These are phyloP conservation scores for Pseudopipra pipra DNA, from an alignment of 2,113 vertebrate genomes.

Conservation along the genomic window DNA sequence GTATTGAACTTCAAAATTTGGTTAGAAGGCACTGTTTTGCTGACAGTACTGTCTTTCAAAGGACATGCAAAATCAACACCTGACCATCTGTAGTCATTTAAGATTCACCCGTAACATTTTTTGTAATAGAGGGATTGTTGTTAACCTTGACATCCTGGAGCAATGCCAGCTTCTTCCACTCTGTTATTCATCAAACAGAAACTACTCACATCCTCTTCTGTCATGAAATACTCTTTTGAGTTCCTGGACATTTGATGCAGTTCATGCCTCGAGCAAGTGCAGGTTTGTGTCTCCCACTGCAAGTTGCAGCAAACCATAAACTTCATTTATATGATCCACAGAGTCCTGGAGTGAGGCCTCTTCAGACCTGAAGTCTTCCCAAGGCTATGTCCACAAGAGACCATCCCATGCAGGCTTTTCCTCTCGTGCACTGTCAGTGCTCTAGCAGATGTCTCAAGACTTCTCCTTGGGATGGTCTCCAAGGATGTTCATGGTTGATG, in stretches of 20 bases:
- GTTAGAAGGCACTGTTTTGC: constrained; percentile 55
- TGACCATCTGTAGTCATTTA: constrained; percentile 61
- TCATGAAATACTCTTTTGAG: neutral
- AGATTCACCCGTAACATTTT: constrained; percentile 26
- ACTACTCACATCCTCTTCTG: neutral
- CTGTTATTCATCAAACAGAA: neutral
- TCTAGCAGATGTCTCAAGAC: neutral
- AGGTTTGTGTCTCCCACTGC: neutral
- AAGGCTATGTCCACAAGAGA: neutral
- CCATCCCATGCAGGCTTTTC: neutral
- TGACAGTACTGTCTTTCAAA: constrained; percentile 56
- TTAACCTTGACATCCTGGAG: constrained; percentile 48
- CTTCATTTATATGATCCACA: accelerated
- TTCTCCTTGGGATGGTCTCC: neutral
- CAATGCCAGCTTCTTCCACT: neutral
- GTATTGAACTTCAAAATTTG: constrained; percentile 47
- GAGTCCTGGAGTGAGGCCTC: neutral
- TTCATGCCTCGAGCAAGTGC: neutral
- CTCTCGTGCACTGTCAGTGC: neutral
- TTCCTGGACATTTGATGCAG: neutral
- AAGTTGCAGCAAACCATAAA: neutral
- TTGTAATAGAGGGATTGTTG: neutral
- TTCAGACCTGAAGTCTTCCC: neutral
- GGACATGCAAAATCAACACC: constrained; percentile 51
- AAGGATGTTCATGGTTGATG: accelerated